Evolutionary conservation across 2,888 invertebrate species (phyloP).

Genomic region (Sepioteuthis lessoniana): DNA sequence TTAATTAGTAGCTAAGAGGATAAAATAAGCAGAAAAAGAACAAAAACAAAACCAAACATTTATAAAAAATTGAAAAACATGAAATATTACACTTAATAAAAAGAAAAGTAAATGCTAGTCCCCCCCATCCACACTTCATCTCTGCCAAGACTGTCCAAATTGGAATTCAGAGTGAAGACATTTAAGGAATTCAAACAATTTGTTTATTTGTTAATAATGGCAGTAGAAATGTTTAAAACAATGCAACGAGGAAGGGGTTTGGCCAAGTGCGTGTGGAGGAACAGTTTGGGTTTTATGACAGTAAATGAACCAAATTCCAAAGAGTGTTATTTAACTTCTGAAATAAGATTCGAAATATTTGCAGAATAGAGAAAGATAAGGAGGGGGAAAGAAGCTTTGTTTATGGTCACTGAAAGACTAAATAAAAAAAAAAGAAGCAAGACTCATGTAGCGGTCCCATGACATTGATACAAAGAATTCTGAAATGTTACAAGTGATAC

Average conservation of each 20-base stretch:
- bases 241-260: not conserved
- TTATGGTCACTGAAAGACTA: too few species aligned
- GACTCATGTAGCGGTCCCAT: not conserved
- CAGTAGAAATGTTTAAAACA: not conserved
- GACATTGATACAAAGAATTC: not conserved
- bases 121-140: not conserved
- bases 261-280: not conserved
- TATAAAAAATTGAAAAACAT: not conserved
- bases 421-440: not conserved
- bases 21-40: too few species aligned
- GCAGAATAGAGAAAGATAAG: not conserved
- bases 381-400: too few species aligned
- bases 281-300: not conserved
- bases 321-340: not conserved
- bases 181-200: not conserved
- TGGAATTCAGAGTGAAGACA: not conserved
- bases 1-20: not conserved
- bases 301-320: not conserved
- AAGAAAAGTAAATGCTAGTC: not conserved
- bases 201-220: not conserved
- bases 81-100: not conserved
- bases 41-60: too few species aligned
- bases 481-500: not conserved
- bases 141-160: not conserved
- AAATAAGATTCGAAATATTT: not conserved